Evolutionary conservation across 2,113 vertebrate genomes (phyloP), one percentile per base, ranked within the genome.

Genomic region (Cololabis saira): DNA sequence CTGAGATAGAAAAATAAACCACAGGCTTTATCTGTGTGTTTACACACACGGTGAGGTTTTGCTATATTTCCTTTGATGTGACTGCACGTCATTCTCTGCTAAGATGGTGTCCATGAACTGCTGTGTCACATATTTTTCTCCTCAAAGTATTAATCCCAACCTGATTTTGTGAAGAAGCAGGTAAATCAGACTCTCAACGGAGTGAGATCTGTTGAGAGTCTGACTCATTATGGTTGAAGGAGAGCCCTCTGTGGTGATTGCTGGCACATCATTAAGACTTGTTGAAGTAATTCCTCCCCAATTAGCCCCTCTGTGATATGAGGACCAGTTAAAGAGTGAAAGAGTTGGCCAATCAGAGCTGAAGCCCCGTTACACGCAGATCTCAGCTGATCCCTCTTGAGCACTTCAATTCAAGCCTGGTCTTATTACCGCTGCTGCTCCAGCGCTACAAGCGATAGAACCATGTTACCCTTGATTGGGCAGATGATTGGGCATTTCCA

Each of bases 251-350:
- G 76, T 61, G 66, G 71, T 67, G 61, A 68, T 56, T 68, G 60
- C 71, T 56, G 58, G 78, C 53, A 41, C 67, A 67, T 81, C 76
- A 85, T 88, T 83, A 84, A 68, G 81, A 73, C 78, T 74, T 64
- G 72, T 85, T 77, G 80, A 87, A 79, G 70, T 86, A 84, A 87
- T 85, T 86, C 74, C 69, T 81, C 76, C 79, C 71, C 81, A 81
- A 86, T 87, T 88, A 88, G 77, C 67, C 58, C 74, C 67, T 78
- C 71, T 82, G 68, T 78, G 82, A 77, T 69, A 82, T 24, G 71
- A 88, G 78, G 80, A 82, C 65, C 80, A 73, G 82, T 78, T 67
- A 81, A 85, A 72, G 65, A 9, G 37, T 19, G 37, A 65, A 68
- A 70, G 77, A 79, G 12, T 49, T 61, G 82, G 62, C 82, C 82